Percentiles rank a stretch among this genome's conserved stretches.
Evolutionary conservation across 2,113 vertebrate genomes (phyloP).

Genomic region (Cyanoderma ruficeps): DNA sequence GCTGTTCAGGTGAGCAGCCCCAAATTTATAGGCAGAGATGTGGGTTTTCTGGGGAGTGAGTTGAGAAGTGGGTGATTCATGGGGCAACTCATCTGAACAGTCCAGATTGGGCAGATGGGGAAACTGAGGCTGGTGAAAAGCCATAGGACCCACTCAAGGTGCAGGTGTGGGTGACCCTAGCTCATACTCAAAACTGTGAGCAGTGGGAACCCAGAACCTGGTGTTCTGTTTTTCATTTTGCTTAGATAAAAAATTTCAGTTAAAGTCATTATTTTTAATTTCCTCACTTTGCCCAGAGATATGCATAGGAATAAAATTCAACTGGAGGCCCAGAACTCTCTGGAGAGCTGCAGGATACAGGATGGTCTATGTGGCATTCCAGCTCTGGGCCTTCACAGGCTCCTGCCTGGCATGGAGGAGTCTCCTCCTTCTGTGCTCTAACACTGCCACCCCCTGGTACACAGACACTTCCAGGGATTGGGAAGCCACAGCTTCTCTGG

Average conservation of each 20-base stretch:
- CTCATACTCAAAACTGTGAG: background rate
- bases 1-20: background rate
- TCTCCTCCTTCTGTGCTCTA: background rate
- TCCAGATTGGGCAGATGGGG: background rate
- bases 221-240: background rate
- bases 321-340: background rate
- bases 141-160: fast-evolving
- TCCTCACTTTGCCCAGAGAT: background rate
- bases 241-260: background rate
- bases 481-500: background rate
- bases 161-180: fast-evolving
- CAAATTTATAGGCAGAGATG: background rate
- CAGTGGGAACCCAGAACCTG: background rate
- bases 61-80: background rate
- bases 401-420: background rate
- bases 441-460: slow-evolving; percentile 30
- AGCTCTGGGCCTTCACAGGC: fast-evolving
- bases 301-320: background rate
- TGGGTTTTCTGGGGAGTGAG: background rate
- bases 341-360: background rate
- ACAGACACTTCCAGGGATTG: background rate
- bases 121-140: background rate
- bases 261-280: background rate
- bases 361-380: fast-evolving
- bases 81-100: background rate